Evolutionary conservation across 2,888 invertebrate genomes (phyloP).

Genomic region (Oscheius onirici): DNA sequence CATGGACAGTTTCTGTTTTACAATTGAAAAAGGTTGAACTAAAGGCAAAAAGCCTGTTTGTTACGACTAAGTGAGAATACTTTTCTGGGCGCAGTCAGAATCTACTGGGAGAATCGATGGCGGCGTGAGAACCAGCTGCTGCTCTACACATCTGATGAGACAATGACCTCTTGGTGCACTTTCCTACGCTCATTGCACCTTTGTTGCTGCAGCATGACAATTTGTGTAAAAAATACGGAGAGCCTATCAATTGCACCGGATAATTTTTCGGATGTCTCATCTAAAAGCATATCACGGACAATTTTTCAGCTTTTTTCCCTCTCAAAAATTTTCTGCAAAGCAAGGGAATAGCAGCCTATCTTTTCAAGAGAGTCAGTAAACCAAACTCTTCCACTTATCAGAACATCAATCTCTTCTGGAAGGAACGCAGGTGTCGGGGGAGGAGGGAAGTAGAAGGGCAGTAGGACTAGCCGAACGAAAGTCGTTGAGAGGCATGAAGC

Average conservation of each 20-base stretch:
- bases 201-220: not conserved
- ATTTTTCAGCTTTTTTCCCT: no score
- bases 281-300: no score
- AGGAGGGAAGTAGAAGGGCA: slow-evolving; percentile 1
- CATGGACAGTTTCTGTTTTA: no score
- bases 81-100: slow-evolving; percentile 10
- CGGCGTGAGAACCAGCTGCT: slow-evolving; percentile 32
- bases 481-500: slow-evolving; percentile 3
- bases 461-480: not conserved
- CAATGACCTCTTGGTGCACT: slow-evolving; percentile 2
- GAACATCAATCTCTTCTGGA: slow-evolving; percentile 23
- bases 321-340: no score
- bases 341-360: not conserved
- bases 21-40: no score
- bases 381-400: slow-evolving; percentile 15
- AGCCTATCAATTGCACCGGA: no score
- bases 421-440: slow-evolving; percentile 12
- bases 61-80: slow-evolving; percentile 11
- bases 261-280: no score
- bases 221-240: not conserved
- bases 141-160: slow-evolving; percentile 16
- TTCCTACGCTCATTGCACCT: not conserved
- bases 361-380: slow-evolving; percentile 11
- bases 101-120: slow-evolving; percentile 29
- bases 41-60: not conserved